Percentiles rank a stretch among this genome's conserved stretches.
Evolutionary conservation across 2,113 vertebrate species (phyloP).

Genomic region (Scolopax mira): DNA sequence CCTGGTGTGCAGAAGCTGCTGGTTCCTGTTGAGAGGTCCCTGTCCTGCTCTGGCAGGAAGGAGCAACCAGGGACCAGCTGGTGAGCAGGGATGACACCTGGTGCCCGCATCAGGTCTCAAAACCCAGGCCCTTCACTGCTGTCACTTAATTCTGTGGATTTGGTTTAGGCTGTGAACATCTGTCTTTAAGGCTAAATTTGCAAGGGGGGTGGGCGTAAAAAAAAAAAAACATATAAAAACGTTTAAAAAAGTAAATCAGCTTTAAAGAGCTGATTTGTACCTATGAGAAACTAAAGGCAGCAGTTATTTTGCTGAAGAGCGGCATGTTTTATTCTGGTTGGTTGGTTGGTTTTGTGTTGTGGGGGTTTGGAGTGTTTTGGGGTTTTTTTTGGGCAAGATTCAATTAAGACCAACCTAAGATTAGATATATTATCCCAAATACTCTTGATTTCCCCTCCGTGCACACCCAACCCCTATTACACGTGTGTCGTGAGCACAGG

Average conservation of each 20-base stretch:
- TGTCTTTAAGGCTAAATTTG: not conserved
- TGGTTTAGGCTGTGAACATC: not conserved
- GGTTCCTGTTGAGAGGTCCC: not conserved
- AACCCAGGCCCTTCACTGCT: not conserved
- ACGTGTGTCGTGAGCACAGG: fast-evolving
- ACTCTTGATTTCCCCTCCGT: fast-evolving
- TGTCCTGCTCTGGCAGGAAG: fast-evolving
- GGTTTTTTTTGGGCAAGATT: not conserved
- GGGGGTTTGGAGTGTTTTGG: not conserved
- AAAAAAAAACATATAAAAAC: not conserved
- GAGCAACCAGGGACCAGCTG: fast-evolving
- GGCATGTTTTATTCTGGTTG: not conserved
- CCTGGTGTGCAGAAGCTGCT: not conserved
- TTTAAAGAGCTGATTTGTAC: not conserved
- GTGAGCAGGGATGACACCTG: not conserved
- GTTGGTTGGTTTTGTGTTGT: not conserved
- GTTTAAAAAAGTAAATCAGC: not conserved
- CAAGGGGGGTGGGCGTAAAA: no score
- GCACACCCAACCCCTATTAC: not conserved
- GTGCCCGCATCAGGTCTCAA: fast-evolving
- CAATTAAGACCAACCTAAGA: not conserved
- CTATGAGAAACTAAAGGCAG: not conserved
- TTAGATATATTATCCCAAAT: not conserved
- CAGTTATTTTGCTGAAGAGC: not conserved
- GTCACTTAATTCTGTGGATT: not conserved